Evolutionary conservation across 92 coral and sea anemone species (phyloP), one percentile per base, ranked within the genome.

Genomic region (Paragorgia papillata): DNA sequence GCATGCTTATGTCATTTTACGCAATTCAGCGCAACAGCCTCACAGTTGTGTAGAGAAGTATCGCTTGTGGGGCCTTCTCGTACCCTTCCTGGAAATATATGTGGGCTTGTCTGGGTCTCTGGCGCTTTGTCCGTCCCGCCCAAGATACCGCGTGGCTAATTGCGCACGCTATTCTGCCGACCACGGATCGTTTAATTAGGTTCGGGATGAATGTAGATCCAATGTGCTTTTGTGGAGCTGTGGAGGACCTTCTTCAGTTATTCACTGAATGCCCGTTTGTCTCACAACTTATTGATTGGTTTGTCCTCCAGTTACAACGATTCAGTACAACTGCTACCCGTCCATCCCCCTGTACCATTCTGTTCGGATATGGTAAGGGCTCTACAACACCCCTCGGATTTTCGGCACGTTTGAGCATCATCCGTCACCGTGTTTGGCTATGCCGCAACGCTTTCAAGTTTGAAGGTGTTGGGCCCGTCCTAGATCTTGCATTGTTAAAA

Each of bases 131-230:
- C 10, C 57, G 79, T 0, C 73, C 41, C 0, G 84, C 51, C 0
- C 20, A 39, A 0, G 68, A 69, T 27, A 31, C 79, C 0, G 37
- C 53, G 30, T 84, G 88, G 87, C 37, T 56, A 49, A 35, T 84
- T 2, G 78, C 84, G 9, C 84, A 84, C 22, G 88, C 81, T 4
- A 75, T 80, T 0, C 30, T 85, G 8, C 70, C 76, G 12, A 79
- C 84, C 0, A 64, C 76, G 0, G 77, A 73, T 7, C 54, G 88
- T 0, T 37, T 84, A 24, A 1, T 27, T 0, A 60, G 80, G 1
- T 85, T 64, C 30, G 82, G 85, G 3, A 21, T 50, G 18, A 9
- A 30, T 0, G 21, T 79, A 8, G 61, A 43, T 6, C 46, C 75
- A 0, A 0, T 43, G 5, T 84, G 88, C 7, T 54, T 67, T 29